phyloP scores from a whole-genome alignment of 2,113 vertebrate species.

The Thunnus maccoyii region DNA sequence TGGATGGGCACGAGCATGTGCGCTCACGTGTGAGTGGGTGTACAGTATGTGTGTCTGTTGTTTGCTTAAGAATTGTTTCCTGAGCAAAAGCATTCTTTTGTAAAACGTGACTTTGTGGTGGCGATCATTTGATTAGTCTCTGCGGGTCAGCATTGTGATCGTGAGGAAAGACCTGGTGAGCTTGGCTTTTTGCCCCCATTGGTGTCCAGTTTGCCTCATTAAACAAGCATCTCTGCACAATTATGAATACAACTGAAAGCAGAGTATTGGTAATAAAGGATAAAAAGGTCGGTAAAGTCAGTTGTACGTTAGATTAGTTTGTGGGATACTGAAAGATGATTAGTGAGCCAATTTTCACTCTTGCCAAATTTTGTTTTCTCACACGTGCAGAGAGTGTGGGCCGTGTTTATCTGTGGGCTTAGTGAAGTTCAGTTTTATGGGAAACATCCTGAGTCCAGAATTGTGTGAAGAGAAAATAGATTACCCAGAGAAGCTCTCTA shows the following conservation, averaged over 20 bases:
- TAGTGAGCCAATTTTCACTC: constrained; percentile 23
- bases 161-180: constrained; percentile 52
- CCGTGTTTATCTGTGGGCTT: constrained; percentile 42
- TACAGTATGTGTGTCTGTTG: constrained; percentile 34
- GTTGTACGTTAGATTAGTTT: neutral
- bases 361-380: constrained; percentile 28
- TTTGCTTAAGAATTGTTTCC: constrained; percentile 58
- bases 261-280: neutral
- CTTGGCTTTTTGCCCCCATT: constrained; percentile 52
- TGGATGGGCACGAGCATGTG: constrained; percentile 6
- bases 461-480: constrained; percentile 71
- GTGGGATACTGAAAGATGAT: constrained; percentile 5
- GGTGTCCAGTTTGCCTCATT: constrained; percentile 27
- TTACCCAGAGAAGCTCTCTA: constrained; percentile 69
- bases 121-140: constrained; percentile 61
- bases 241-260: neutral
- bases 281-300: constrained; percentile 1
- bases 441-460: constrained; percentile 75
- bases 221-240: constrained; percentile 10
- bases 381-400: constrained; percentile 38
- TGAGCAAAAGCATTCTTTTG: constrained; percentile 17
- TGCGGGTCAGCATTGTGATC: constrained; percentile 53
- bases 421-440: constrained; percentile 50
- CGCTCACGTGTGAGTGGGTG: constrained; percentile 21
- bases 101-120: constrained; percentile 41